These are phyloP conservation scores for Napeogenes sylphis DNA, from an alignment of 2,888 invertebrate species.

Conservation along the genomic window DNA sequence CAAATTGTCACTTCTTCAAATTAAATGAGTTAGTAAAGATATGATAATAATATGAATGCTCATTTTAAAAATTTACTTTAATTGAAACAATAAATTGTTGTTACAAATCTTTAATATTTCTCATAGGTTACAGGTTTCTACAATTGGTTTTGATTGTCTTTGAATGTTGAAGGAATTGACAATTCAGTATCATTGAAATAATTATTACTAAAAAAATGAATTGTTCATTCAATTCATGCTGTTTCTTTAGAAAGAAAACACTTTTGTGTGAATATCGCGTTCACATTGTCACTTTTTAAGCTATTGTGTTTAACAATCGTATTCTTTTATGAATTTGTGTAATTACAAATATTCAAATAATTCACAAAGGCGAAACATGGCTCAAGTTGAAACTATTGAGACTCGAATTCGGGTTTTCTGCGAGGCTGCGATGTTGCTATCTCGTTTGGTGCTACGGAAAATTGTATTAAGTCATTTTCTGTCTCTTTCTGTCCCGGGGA, in stretches of 20 bases:
- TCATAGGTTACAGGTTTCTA: too few species aligned
- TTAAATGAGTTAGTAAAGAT: too few species aligned
- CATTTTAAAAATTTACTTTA: too few species aligned
- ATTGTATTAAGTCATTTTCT: slow-evolving; percentile 40
- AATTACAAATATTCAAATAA: slow-evolving; percentile 68
- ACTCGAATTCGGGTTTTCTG: slow-evolving; percentile 73
- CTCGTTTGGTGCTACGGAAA: slow-evolving; percentile 44
- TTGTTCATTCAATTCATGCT: slow-evolving; percentile 13
- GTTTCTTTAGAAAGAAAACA: slow-evolving; percentile 30
- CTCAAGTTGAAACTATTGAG: slow-evolving; percentile 74
- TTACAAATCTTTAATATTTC: too few species aligned
- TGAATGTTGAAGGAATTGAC: slow-evolving; percentile 1
- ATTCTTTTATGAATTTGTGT: slow-evolving; percentile 47
- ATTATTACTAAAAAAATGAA: slow-evolving; percentile 15
- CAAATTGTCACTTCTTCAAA: too few species aligned
- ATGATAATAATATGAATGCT: too few species aligned
- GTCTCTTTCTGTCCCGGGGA: slow-evolving; percentile 68
- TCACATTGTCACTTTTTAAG: slow-evolving; percentile 34
- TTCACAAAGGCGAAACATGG: slow-evolving; percentile 70
- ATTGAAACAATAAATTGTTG: too few species aligned
- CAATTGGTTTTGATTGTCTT: not conserved
- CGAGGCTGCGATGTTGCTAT: slow-evolving; percentile 56
- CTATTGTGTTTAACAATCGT: slow-evolving; percentile 33
- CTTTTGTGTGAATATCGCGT: slow-evolving; percentile 26
- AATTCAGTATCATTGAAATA: slow-evolving; percentile 14